Percentiles rank a stretch among this genome's conserved stretches.
Conservation (phyloP, 2,113 vertebrate genomes). For the Pseudonaja textilis region DNA sequence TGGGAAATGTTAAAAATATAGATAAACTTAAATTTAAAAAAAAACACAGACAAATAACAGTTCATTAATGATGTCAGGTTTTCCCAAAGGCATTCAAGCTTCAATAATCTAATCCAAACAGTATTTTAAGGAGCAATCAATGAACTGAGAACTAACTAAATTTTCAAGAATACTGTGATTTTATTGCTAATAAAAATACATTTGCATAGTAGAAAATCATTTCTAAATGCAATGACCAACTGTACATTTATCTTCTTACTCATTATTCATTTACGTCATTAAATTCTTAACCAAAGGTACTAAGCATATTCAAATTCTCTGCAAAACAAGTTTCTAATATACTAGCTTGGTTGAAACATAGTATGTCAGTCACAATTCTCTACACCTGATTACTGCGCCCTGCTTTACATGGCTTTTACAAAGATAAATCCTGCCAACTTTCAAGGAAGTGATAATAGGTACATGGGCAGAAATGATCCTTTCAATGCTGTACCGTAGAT, state of each 20-base stretch:
- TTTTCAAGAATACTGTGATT: background rate
- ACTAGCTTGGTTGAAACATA: background rate
- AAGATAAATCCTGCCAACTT: background rate
- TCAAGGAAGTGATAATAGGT: background rate
- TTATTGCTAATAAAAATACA: background rate
- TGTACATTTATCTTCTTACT: background rate
- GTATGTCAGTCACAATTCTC: background rate
- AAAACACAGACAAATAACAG: background rate
- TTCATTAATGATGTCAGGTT: background rate
- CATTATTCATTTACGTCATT: background rate
- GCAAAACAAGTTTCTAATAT: background rate
- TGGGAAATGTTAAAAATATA: background rate
- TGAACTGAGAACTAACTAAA: background rate
- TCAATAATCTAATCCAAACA: constrained; percentile 2
- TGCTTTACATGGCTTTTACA: background rate
- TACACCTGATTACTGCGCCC: background rate
- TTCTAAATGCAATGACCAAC: background rate
- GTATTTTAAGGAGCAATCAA: background rate
- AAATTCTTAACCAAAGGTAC: background rate
- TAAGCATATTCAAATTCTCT: background rate
- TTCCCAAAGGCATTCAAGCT: background rate
- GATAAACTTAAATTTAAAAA: background rate
- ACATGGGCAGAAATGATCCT: background rate
- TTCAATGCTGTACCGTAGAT: background rate
- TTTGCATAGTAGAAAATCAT: background rate